These are phyloP conservation scores for Myrmecophaga tridactyla DNA, from an alignment of 2,113 vertebrate genomes.

Conservation along the genomic window DNA sequence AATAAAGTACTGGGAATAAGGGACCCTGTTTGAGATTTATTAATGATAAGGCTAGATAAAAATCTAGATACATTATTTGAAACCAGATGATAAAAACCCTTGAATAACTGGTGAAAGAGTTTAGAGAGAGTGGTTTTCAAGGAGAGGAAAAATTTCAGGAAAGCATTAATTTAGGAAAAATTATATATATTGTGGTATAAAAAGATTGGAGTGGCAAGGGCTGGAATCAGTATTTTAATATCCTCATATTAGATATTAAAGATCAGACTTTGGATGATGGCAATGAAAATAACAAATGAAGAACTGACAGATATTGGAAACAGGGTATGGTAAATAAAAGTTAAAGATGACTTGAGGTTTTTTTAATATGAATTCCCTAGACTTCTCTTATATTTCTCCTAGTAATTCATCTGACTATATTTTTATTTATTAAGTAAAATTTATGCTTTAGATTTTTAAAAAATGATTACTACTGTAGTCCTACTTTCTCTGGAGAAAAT, in stretches of 20 bases:
- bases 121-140: neutral
- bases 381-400: neutral
- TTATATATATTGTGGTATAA: neutral
- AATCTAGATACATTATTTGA: constrained; percentile 14
- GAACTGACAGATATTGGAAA: neutral
- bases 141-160: neutral
- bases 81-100: constrained; percentile 15
- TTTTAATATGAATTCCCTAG: constrained; percentile 1
- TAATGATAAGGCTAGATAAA: neutral
- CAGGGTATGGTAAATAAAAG: neutral
- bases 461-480: neutral
- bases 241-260: neutral
- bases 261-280: neutral
- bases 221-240: constrained; percentile 11
- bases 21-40: neutral
- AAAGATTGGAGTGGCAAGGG: neutral
- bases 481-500: neutral
- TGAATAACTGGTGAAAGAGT: constrained; percentile 20
- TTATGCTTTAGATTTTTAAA: neutral
- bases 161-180: constrained; percentile 8
- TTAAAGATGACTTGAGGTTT: constrained; percentile 30
- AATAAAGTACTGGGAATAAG: neutral
- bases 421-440: constrained; percentile 1
- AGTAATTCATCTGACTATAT: neutral
- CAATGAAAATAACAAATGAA: constrained; percentile 20